Base-by-base conservation (phyloP, 2,888 invertebrate genomes). In the Xanthia icteritia region DNA sequence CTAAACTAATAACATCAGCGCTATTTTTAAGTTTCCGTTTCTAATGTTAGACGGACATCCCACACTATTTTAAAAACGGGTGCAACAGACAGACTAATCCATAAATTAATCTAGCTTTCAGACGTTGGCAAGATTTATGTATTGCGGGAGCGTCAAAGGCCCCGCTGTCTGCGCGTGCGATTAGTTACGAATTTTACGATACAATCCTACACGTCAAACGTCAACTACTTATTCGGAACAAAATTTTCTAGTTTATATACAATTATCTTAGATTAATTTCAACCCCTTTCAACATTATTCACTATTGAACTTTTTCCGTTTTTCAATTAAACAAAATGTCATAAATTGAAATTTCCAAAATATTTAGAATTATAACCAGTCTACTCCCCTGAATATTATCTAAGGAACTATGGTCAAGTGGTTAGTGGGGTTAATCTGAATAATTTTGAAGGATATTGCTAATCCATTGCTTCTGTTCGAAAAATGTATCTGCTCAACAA, bases 71-170 rank as follows among this genome's bases (percentile, higher is more conserved):
- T 2, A 60, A 69, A 78, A 73, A 77, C 61, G 17, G 58, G 69
- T 83, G 73, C 69, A 79, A 61, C 65, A 48, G 45, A 66, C 48
- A 51, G 61, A 54, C 17, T 17, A 27, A 61, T 58, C 31, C 42
- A 73, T 83, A 82, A 73, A 82, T 67, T 71, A 54, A 79, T 64
- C 65, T 48, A 60, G 72, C 45, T 82, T 76, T 61, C 23, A 73
- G 80, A 74, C 70, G 64, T 76, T 76, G 61, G 63, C 73, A 73
- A 68, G 76, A 85, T 85, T 76, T 73, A 73, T 48, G 58, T 17
- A 17, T 67, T 39, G 42, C 42, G 42, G 13, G 42, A 61, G 51
- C 81, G 58, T 81, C 72, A 83, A 84, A 81, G 51, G 27, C 58
- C 36, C 27, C 65, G 68, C 68, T 27, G 54, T 73, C 72, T 76